Percentiles rank a stretch among this genome's conserved stretches.
phyloP scores from a whole-genome alignment of 1,140 invertebrate species.

The Heliconius nattereri region DNA sequence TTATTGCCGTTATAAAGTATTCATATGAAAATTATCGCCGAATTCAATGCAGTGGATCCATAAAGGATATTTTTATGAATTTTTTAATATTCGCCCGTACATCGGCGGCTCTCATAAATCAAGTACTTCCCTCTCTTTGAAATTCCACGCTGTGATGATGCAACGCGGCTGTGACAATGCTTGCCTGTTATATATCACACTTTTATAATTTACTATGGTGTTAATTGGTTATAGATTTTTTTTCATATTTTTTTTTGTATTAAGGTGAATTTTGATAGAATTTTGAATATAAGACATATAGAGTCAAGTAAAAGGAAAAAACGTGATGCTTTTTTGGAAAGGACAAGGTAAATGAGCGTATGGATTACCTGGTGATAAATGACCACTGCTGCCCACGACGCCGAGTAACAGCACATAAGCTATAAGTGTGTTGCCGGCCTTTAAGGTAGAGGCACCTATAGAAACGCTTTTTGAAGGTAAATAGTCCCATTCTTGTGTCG shows the following conservation, averaged over 20 bases:
- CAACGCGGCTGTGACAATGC: constrained; percentile 69
- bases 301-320: too few relatives aligned
- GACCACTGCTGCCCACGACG: too few relatives aligned
- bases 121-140: constrained; percentile 74
- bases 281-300: neutral
- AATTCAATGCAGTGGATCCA: constrained; percentile 33
- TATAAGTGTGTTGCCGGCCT: too few relatives aligned
- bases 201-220: neutral
- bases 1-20: constrained; percentile 32
- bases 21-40: constrained; percentile 31
- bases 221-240: constrained; percentile 22
- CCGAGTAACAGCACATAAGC: too few relatives aligned
- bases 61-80: constrained; percentile 73
- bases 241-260: neutral
- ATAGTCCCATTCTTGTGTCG: too few relatives aligned
- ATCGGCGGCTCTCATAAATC: constrained; percentile 69
- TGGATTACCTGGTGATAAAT: too few relatives aligned
- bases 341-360: too few relatives aligned
- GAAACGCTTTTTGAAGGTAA: too few relatives aligned
- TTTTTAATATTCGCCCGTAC: constrained; percentile 70
- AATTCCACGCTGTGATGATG: constrained; percentile 67
- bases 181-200: constrained; percentile 34
- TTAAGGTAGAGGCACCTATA: too few relatives aligned
- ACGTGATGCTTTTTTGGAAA: too few relatives aligned
- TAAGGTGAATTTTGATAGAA: neutral